Base-by-base conservation (phyloP, 2,888 invertebrate species). In the Callyntrura guangdongensis region DNA sequence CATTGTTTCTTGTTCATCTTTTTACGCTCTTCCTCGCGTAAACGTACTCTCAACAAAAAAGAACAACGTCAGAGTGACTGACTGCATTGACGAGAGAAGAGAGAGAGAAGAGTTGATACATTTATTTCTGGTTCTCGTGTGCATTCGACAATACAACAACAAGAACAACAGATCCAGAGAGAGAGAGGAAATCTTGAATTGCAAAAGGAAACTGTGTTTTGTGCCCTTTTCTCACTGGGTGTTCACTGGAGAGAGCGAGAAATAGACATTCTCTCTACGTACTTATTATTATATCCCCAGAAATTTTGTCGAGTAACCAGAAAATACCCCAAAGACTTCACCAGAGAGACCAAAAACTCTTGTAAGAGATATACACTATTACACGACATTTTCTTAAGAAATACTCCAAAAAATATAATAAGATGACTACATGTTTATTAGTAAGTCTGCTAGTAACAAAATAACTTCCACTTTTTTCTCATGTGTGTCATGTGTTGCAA, bases 141-240 rank as follows among this genome's bases (percentile, higher is more conserved):
- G n/a, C 5, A 17, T 20, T 22, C 49, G n/a, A 20, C n/a, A 6
- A 4, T 25, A 14, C 17, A 72, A 36, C 17, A 72, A 36, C 45
- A 17, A 20, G 11, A 20, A 9, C 3, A 8, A 74, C 20, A 20
- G 20, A 47, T 49, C 47, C 47, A 36, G 36, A 36, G 36, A 36
- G 36, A 9, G 8, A 22, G 22, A 74, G 74, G 74, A 74, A 74
- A 49, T 74, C 49, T 74, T 74, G 74, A 74, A 74, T 74, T 74
- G 74, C 49, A 20, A 74, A 22, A 74, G 74, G 74, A 74, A 74
- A 74, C 74, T 74, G 69, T 25, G 45, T 45, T n/a, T n/a, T 36
- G 36, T 36, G 36, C 36, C 36, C 36, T 36, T 69, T 69, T 69
- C 36, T n/a, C 36, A 69, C 69, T 69, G 14, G 36, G 36, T 27